phyloP scores from a whole-genome alignment of 2,113 vertebrate species.

The Malaclemys terrapin region DNA sequence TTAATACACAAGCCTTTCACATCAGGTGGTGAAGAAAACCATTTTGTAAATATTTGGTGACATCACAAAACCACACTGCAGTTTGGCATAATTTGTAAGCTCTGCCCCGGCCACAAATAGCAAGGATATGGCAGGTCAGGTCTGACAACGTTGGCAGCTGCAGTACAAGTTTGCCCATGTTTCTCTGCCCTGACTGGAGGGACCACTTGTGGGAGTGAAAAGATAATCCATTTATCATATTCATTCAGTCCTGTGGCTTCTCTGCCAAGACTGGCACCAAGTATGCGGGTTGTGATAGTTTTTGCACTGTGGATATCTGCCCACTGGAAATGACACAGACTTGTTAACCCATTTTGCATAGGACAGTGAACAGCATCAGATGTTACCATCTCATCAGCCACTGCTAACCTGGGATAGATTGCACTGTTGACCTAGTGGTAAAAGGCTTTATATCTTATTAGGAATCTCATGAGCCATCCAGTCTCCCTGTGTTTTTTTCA shows the following conservation, averaged over 20 bases:
- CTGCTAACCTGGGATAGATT: no score
- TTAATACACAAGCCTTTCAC: not conserved
- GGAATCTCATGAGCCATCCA: not conserved
- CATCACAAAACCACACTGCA: not conserved
- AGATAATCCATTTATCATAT: not conserved
- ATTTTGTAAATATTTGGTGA: not conserved
- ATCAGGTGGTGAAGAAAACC: accelerated
- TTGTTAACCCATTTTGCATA: not conserved
- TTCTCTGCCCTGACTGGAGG: slow-evolving; percentile 30
- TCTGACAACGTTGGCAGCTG: slow-evolving; percentile 12
- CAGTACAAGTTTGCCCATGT: not conserved
- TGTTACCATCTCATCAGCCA: no score
- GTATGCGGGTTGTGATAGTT: not conserved
- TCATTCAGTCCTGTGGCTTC: not conserved
- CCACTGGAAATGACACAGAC: not conserved
- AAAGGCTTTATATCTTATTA: slow-evolving; percentile 37
- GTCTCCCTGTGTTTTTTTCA: slow-evolving; percentile 4
- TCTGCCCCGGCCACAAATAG: not conserved
- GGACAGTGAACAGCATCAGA: no score
- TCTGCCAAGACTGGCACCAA: slow-evolving; percentile 25
- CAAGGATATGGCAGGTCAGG: not conserved
- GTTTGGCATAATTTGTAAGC: not conserved
- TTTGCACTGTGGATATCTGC: not conserved
- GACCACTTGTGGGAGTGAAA: not conserved
- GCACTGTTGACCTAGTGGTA: not conserved